Base-by-base conservation (phyloP, 2,888 invertebrate genomes). In the Torymus texanus region DNA sequence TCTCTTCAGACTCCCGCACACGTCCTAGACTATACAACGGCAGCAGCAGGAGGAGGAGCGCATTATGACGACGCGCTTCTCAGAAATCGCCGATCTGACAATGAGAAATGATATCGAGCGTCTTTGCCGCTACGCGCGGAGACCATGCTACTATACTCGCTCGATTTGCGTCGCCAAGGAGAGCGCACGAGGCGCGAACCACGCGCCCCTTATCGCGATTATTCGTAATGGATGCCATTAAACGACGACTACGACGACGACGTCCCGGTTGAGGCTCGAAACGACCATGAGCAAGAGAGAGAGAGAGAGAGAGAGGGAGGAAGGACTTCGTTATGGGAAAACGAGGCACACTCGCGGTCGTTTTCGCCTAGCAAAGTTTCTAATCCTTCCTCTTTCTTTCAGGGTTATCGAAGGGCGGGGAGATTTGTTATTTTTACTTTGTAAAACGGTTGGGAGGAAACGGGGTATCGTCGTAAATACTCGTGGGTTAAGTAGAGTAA, bases 141-240 rank as follows among this genome's bases (percentile, higher is more conserved):
- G 1, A 21, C 21, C 21, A 29, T 5, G 4, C 29, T 41, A n/a
- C 62, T 41, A 21, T 21, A 21, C 53, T 29, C 61, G 41, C 68
- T 62, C 62, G 56, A 62, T 78, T 71, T 58, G 71, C 73, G 53
- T 61, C 18, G 59, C 18, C 16, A 51, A 77, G 53, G 59, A 61
- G 18, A 71, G 18, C 13, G 70, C 21, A 21, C 21, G 21, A 66
- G 72, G 66, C 65, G 72, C 71, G 63, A 68, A 74, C 21, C 21
- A 59, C 68, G 50, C 65, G 21, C 51, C 53, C 65, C 74, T 79
- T 79, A 79, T 79, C 79, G 50, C 68, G 63, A 78, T 78, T 68
- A 63, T 63, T 79, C 59, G 68, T 78, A 78, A 78, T 78, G 72
- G 71, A 18, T 53, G 67, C 67, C 67, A 73, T 78, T 78, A 78